These are phyloP conservation scores for Megaceryle torquata DNA, from an alignment of 2,113 vertebrate genomes.

Conservation along the genomic window DNA sequence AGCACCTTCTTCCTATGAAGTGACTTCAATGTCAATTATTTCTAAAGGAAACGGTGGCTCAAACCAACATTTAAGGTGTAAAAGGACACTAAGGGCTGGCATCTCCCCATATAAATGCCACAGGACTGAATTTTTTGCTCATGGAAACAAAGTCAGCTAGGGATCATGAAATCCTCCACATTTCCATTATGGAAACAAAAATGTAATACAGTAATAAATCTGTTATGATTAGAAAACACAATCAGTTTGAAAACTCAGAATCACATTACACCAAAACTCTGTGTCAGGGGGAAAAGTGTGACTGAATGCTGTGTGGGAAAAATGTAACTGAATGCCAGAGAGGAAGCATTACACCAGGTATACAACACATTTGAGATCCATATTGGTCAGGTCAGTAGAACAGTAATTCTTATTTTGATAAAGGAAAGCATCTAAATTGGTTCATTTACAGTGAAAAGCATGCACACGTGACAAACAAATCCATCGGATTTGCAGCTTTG, in stretches of 20 bases:
- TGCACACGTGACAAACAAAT: not conserved
- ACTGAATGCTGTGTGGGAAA: not conserved
- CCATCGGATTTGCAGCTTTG: not conserved
- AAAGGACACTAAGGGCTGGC: not conserved
- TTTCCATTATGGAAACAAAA: not conserved
- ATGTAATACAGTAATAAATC: not conserved
- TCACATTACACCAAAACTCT: not conserved
- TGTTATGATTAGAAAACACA: not conserved
- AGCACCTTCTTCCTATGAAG: not conserved
- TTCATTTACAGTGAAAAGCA: not conserved
- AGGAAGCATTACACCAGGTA: not conserved
- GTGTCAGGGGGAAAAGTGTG: not conserved
- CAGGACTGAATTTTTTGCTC: not conserved
- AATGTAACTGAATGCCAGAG: not conserved
- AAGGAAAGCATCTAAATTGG: not conserved
- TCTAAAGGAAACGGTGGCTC: not conserved
- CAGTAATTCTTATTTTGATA: not conserved
- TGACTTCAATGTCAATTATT: not conserved
- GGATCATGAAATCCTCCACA: not conserved
- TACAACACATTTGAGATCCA: not conserved
- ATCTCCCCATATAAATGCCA: not conserved
- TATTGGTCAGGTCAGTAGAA: not conserved
- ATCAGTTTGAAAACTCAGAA: not conserved
- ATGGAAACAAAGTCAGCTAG: not conserved
- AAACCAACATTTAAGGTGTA: not conserved